Conservation (phyloP, 2,888 invertebrate species). For the Cheilosia vulpina region DNA sequence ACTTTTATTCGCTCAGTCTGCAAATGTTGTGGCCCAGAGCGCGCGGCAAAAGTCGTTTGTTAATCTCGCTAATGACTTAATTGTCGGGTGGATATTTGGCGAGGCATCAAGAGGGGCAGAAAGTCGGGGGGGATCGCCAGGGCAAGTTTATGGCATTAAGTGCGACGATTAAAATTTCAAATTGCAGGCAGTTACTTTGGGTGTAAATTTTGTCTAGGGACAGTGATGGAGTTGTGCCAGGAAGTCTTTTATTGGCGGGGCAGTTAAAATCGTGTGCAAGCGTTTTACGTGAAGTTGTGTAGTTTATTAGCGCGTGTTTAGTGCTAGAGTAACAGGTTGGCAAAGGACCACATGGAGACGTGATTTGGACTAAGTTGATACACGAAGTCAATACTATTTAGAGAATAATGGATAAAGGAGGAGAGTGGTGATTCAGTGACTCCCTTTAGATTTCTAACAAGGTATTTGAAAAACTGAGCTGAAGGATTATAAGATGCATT, state of each 20-base stretch:
- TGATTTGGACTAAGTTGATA: too few species aligned
- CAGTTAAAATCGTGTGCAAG: conserved; percentile 3
- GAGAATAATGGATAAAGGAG: too few species aligned
- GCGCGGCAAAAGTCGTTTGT: conserved; percentile 53
- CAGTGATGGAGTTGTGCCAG: conserved; percentile 54
- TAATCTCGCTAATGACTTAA: conserved; percentile 73
- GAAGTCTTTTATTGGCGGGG: conserved; percentile 25
- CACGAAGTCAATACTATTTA: too few species aligned
- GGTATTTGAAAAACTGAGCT: too few species aligned
- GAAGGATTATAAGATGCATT: too few species aligned
- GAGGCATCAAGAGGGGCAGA: conserved; percentile 18
- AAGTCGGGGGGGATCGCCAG: background rate
- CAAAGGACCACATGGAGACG: background rate
- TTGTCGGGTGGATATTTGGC: conserved; percentile 32
- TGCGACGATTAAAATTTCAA: conserved; percentile 60
- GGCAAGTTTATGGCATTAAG: conserved; percentile 64
- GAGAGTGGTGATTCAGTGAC: too few species aligned
- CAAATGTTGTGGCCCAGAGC: conserved; percentile 48
- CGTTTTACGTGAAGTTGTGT: background rate
- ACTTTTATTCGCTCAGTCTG: conserved; percentile 52
- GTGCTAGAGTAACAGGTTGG: background rate
- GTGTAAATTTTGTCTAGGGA: conserved; percentile 15
- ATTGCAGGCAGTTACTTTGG: conserved; percentile 51
- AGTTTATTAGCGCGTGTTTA: background rate
- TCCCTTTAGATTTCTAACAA: too few species aligned